A percentile compares a stretch with the other conserved stretches of the same genome.
phyloP scores from a whole-genome alignment of 2,797 vertebrate genomes.

The Gallinago nigripennis region DNA sequence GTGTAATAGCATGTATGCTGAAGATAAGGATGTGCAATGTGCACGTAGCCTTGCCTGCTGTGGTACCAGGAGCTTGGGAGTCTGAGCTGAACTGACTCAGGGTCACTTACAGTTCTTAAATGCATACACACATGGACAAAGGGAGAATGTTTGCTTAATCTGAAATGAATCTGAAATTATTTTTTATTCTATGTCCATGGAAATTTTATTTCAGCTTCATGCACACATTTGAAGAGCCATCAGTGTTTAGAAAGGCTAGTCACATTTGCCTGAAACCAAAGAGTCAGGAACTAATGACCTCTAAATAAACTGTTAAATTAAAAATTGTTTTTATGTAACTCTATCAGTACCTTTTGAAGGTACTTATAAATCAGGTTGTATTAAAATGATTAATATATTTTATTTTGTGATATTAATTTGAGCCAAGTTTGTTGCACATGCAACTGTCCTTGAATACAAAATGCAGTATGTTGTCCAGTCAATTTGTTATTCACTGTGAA shows the following conservation, averaged over 20 bases:
- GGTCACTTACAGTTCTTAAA: not conserved
- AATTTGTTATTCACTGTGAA: not conserved
- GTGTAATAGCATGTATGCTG: not conserved
- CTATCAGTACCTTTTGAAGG: not conserved
- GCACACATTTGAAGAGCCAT: not conserved
- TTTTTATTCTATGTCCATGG: not conserved
- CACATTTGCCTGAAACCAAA: not conserved
- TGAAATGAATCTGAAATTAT: not conserved
- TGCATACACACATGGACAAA: accelerated
- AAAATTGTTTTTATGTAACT: not conserved
- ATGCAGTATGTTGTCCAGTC: not conserved
- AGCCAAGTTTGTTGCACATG: not conserved
- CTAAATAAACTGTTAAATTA: not conserved
- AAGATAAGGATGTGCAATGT: not conserved
- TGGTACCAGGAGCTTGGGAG: not conserved
- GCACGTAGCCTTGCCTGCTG: accelerated
- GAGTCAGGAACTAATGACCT: not conserved
- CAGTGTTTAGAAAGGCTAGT: not conserved
- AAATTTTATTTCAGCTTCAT: not conserved
- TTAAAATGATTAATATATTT: not conserved
- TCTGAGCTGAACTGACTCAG: not conserved
- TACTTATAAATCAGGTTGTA: not conserved
- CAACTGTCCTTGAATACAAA: not conserved
- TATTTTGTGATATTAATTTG: not conserved
- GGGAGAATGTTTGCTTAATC: not conserved